A percentile compares a stretch with the other conserved stretches of the same genome.
phyloP scores from a whole-genome alignment of 1,140 invertebrate genomes.

The Eriosoma lanigerum region DNA sequence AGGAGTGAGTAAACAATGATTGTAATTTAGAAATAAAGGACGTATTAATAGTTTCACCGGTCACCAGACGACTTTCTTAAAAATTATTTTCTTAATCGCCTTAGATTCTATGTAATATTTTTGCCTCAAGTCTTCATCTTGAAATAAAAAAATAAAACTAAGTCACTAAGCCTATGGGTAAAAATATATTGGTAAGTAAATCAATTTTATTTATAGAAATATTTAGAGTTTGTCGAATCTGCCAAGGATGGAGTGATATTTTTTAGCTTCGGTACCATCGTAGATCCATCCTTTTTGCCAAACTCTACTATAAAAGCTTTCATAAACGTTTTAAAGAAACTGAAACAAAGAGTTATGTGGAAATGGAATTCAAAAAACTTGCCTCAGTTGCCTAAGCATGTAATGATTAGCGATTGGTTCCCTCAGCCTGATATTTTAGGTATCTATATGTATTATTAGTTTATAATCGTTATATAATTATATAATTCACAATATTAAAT shows the following conservation, averaged over 20 bases:
- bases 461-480: too few relatives aligned
- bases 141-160: too few relatives aligned
- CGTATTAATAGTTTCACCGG: too few relatives aligned
- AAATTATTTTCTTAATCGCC: too few relatives aligned
- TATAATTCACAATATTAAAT: too few relatives aligned
- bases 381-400: background rate
- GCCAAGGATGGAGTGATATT: slow-evolving; percentile 55
- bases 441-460: too few relatives aligned
- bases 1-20: slow-evolving; percentile 2
- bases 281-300: slow-evolving; percentile 5
- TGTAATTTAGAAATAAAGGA: too few relatives aligned
- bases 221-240: slow-evolving; percentile 54
- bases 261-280: slow-evolving; percentile 55
- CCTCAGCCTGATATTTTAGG: slow-evolving; percentile 48
- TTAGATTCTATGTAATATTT: too few relatives aligned
- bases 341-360: slow-evolving; percentile 43
- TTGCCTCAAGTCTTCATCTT: too few relatives aligned
- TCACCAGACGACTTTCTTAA: too few relatives aligned
- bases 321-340: slow-evolving; percentile 30
- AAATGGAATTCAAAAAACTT: slow-evolving; percentile 40
- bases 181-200: too few relatives aligned
- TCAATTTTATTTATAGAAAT: slow-evolving; percentile 11
- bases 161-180: too few relatives aligned
- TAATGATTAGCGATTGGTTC: slow-evolving; percentile 44
- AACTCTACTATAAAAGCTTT: slow-evolving; percentile 44